A percentile compares a stretch with the other conserved stretches of the same genome.
Evolutionary conservation across 2,113 vertebrate genomes (phyloP).

Genomic region (Rynchops niger): DNA sequence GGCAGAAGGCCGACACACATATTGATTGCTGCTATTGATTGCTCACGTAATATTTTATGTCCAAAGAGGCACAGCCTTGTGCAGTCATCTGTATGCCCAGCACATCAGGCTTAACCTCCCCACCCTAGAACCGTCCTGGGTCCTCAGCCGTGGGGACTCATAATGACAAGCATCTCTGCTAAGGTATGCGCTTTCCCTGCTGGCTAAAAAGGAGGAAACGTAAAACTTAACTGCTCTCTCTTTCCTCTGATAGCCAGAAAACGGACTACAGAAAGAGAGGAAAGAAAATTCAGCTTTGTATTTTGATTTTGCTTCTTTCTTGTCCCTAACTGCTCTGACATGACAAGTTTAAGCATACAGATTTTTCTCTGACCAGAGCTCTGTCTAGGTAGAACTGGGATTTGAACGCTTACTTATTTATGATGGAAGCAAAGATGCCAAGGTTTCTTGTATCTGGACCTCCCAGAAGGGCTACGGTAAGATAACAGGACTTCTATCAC

Average conservation of each 20-base stretch:
- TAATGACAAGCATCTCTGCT: neutral
- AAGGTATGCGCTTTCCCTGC: neutral
- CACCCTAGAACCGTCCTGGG: rapidly evolving
- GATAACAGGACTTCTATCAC: neutral
- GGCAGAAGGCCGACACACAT: neutral
- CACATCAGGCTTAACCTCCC: neutral
- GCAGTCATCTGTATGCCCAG: neutral
- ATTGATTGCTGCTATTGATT: neutral
- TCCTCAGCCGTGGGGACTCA: neutral
- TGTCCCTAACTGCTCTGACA: neutral
- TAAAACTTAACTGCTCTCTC: neutral
- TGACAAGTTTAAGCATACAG: neutral
- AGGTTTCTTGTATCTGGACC: neutral
- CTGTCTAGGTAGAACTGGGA: neutral
- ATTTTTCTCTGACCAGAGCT: neutral
- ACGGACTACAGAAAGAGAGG: neutral
- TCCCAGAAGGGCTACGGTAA: neutral
- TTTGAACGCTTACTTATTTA: neutral
- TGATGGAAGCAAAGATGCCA: neutral
- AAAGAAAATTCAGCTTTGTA: neutral
- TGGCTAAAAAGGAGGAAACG: neutral
- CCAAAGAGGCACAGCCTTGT: neutral
- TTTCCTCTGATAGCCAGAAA: neutral
- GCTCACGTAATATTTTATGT: neutral
- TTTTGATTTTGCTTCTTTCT: neutral